These are phyloP conservation scores for Rhynchonycteris naso DNA, from an alignment of 2,797 vertebrate species.

Conservation along the genomic window DNA sequence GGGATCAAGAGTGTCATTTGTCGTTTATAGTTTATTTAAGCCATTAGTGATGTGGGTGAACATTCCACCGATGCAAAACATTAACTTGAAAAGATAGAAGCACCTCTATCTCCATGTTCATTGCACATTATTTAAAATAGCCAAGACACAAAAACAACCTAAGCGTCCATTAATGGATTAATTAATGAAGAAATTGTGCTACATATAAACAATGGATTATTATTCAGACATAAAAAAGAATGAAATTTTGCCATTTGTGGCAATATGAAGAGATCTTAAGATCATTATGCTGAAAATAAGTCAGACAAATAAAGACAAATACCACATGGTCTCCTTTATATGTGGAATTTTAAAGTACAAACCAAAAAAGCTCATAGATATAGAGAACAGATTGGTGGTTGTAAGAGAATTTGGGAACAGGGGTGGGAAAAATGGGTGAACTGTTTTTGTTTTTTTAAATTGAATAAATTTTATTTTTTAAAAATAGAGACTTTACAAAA, in stretches of 20 bases:
- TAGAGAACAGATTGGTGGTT: background rate
- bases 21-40: background rate
- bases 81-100: background rate
- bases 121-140: background rate
- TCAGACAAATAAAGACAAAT: background rate
- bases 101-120: background rate
- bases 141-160: background rate
- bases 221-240: background rate
- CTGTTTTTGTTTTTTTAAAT: background rate
- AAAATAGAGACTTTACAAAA: background rate
- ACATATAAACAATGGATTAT: background rate
- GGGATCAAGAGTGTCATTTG: background rate
- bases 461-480: background rate
- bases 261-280: background rate
- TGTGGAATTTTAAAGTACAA: background rate
- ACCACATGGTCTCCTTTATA: background rate
- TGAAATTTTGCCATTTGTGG: background rate
- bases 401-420: background rate
- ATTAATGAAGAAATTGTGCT: background rate
- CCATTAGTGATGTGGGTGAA: background rate
- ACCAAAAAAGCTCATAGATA: background rate
- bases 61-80: background rate
- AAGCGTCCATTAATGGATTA: background rate
- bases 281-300: background rate
- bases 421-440: background rate